A percentile compares a stretch with the other conserved stretches of the same genome.
These are phyloP conservation scores for Hypanus sabinus DNA, from an alignment of 2,113 vertebrate species.

Conservation along the genomic window DNA sequence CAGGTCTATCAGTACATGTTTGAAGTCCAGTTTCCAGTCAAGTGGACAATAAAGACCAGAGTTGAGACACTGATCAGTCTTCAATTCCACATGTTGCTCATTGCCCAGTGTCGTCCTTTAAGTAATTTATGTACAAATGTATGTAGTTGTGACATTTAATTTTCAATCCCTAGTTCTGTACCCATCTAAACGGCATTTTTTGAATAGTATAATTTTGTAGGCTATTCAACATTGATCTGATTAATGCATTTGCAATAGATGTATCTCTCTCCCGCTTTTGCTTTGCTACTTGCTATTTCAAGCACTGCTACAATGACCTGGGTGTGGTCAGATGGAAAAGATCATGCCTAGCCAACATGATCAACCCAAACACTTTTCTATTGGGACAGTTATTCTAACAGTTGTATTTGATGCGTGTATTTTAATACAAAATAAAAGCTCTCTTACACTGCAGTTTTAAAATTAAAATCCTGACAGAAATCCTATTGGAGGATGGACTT, in stretches of 20 bases:
- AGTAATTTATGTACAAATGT: neutral
- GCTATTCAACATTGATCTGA: neutral
- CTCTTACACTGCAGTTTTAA: neutral
- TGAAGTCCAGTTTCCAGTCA: too few relatives aligned
- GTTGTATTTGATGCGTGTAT: neutral
- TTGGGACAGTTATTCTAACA: neutral
- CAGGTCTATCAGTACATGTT: too few relatives aligned
- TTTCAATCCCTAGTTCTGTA: neutral
- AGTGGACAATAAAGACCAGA: too few relatives aligned
- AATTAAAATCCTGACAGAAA: slow-evolving; percentile 13
- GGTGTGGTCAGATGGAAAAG: neutral
- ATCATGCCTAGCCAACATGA: neutral
- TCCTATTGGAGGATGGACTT: slow-evolving; percentile 63
- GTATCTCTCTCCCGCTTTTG: neutral
- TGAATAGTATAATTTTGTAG: neutral
- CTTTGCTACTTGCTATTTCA: neutral
- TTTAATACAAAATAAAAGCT: neutral
- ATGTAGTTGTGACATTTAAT: neutral
- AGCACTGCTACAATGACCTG: neutral
- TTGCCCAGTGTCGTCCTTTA: neutral
- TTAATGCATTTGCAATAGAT: neutral
- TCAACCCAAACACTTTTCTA: neutral
- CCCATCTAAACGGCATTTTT: neutral
- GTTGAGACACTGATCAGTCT: neutral
- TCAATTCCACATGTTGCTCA: neutral